phyloP scores from a whole-genome alignment of 1,140 invertebrate species.

The Hesperophylax magnus region DNA sequence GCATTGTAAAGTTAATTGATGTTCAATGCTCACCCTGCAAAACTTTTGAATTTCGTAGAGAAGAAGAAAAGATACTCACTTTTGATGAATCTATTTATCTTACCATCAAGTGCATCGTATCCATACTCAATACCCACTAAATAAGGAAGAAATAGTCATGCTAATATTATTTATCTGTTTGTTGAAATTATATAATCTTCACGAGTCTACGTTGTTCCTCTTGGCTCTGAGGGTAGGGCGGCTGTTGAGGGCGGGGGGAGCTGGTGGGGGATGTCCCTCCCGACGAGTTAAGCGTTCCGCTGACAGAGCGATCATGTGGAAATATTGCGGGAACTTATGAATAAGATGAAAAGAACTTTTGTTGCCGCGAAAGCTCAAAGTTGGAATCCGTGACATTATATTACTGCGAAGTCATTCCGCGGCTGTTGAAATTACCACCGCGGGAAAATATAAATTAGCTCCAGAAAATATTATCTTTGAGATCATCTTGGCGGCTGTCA shows the following conservation, averaged over 20 bases:
- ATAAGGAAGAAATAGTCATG: too few relatives aligned
- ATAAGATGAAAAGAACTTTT: conserved; percentile 44
- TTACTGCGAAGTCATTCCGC: not conserved
- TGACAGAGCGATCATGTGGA: conserved; percentile 42
- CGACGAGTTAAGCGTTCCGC: conserved; percentile 30
- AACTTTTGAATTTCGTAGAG: too few relatives aligned
- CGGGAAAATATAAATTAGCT: conserved; percentile 5
- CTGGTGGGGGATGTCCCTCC: not conserved
- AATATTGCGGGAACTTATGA: conserved; percentile 45
- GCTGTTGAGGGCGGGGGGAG: not conserved
- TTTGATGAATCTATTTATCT: too few relatives aligned
- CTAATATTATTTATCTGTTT: not conserved
- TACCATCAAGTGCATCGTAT: too few relatives aligned
- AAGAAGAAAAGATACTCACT: too few relatives aligned
- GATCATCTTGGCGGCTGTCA: not conserved
- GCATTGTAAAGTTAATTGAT: too few relatives aligned
- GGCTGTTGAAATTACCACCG: not conserved
- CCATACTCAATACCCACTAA: too few relatives aligned
- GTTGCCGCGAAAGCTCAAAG: conserved; percentile 19
- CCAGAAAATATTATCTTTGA: not conserved
- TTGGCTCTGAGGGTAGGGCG: too few relatives aligned
- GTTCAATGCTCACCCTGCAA: too few relatives aligned
- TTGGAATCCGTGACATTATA: conserved; percentile 15
- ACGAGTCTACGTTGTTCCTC: not conserved
- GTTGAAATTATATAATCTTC: not conserved